These are phyloP conservation scores for Hetaerina americana DNA, from an alignment of 1,140 invertebrate genomes.

Conservation along the genomic window DNA sequence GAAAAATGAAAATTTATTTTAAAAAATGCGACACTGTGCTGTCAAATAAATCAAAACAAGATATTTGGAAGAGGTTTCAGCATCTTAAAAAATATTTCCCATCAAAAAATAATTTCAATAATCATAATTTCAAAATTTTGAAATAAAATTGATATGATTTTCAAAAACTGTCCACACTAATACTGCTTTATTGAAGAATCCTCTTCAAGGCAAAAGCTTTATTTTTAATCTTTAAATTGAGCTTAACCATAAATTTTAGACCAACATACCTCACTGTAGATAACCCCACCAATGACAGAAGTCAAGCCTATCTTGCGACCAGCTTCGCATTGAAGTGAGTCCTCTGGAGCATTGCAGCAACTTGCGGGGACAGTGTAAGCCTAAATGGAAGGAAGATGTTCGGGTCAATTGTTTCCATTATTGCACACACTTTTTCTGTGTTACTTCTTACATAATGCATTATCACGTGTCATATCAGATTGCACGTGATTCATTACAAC, in stretches of 20 bases:
- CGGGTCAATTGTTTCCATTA: too few relatives aligned
- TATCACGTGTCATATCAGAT: too few relatives aligned
- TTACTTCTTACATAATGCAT: too few relatives aligned
- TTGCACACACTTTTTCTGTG: too few relatives aligned
- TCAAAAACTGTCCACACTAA: neutral
- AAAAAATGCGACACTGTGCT: too few relatives aligned
- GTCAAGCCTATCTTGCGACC: conserved; percentile 34
- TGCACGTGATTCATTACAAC: too few relatives aligned
- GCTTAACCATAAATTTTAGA: conserved; percentile 16
- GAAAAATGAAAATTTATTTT: too few relatives aligned
- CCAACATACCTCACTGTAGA: conserved; percentile 38
- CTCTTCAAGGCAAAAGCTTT: neutral
- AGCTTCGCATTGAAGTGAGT: conserved; percentile 31
- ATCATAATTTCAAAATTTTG: neutral
- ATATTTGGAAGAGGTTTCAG: too few relatives aligned
- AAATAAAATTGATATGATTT: neutral
- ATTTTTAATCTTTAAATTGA: too few relatives aligned
- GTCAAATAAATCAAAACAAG: too few relatives aligned
- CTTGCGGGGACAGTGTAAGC: conserved; percentile 42
- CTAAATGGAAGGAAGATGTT: conserved; percentile 23
- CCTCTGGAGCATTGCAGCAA: conserved; percentile 39
- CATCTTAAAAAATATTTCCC: too few relatives aligned
- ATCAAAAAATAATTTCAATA: neutral
- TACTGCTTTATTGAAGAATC: neutral
- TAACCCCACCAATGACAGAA: conserved; percentile 31